Conservation (phyloP, 2,113 vertebrate species). For the Rhinopithecus roxellana region DNA sequence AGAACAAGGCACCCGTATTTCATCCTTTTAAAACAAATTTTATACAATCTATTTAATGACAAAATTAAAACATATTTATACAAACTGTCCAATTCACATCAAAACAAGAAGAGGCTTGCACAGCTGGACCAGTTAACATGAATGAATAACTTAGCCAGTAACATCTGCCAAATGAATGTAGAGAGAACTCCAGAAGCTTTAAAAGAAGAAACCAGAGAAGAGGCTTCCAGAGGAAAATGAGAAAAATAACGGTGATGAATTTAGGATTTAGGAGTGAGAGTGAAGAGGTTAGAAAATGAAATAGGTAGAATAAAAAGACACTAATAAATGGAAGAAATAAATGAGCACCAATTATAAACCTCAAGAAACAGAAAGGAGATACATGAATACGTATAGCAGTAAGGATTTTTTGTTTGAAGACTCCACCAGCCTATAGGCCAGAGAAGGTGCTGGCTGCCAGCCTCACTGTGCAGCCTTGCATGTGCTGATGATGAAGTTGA, state of each 20-base stretch:
- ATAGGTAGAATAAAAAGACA: conserved; percentile 17
- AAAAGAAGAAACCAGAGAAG: conserved; percentile 34
- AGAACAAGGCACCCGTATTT: neutral
- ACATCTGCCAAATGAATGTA: conserved; percentile 47
- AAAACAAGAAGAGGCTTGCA: conserved; percentile 42
- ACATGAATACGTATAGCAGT: neutral
- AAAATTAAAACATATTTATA: conserved; percentile 53
- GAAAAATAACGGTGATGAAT: neutral
- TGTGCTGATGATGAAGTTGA: neutral
- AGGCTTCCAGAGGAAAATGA: neutral
- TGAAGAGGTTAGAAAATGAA: neutral
- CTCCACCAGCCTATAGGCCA: neutral
- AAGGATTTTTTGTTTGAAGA: neutral
- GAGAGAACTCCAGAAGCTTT: neutral
- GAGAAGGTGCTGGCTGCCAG: neutral
- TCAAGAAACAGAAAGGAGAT: neutral
- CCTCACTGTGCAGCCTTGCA: neutral
- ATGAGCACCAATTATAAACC: neutral
- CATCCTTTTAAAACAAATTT: conserved; percentile 45
- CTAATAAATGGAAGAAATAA: neutral
- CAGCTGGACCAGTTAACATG: conserved; percentile 10
- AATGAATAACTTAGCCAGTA: conserved; percentile 50
- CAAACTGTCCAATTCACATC: neutral
- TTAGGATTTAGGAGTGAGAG: conserved; percentile 10
- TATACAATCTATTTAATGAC: neutral